These are phyloP conservation scores for Saccostrea cuccullata DNA, from an alignment of 1,140 invertebrate species.

Conservation along the genomic window DNA sequence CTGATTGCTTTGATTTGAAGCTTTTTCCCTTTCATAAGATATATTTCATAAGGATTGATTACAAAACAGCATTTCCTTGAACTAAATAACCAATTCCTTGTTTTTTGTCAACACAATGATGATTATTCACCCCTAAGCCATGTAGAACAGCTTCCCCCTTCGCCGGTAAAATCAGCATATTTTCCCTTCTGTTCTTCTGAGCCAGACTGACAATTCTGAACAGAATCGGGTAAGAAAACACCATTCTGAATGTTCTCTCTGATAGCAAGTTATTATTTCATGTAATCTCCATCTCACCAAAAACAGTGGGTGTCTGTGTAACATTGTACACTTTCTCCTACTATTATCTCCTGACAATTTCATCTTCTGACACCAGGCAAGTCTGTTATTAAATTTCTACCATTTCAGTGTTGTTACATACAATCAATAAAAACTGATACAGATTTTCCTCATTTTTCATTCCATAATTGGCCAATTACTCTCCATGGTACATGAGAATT, in stretches of 20 bases:
- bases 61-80: background rate
- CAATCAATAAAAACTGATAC: conserved; percentile 11
- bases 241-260: background rate
- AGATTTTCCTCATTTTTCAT: conserved; percentile 20
- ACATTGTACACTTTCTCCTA: background rate
- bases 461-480: conserved; percentile 25
- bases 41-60: background rate
- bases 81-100: background rate
- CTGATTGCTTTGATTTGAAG: too few species aligned
- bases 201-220: background rate
- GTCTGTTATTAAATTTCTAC: background rate
- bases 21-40: too few species aligned
- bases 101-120: background rate
- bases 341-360: background rate
- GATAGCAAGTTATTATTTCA: background rate
- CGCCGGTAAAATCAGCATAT: background rate
- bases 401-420: background rate
- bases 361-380: background rate
- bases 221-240: background rate
- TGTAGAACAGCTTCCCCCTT: background rate
- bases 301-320: background rate
- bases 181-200: background rate
- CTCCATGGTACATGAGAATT: background rate
- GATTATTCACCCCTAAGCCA: background rate
- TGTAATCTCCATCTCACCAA: background rate